Conservation (phyloP, 2,797 vertebrate genomes). For the Bucorvus abyssinicus region DNA sequence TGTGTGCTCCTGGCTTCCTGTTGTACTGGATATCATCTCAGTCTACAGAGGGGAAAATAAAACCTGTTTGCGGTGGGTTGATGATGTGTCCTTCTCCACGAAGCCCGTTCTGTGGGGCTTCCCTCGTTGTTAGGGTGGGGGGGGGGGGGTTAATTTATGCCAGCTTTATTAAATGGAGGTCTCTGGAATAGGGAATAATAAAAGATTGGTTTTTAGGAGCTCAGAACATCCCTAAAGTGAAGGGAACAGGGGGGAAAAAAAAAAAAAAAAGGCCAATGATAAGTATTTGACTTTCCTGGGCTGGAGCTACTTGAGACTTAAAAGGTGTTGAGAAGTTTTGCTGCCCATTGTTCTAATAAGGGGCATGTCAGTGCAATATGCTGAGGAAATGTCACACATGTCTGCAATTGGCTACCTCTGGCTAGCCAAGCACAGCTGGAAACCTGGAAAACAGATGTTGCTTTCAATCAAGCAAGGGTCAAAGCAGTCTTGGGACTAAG, state of each 20-base stretch:
- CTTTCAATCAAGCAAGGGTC: slow-evolving; percentile 77
- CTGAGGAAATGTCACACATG: slow-evolving; percentile 79
- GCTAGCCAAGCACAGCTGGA: slow-evolving; percentile 72
- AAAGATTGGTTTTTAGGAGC: neutral
- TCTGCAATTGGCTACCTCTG: slow-evolving; percentile 77
- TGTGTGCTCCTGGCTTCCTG: neutral
- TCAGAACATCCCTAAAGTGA: neutral
- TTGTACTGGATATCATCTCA: neutral
- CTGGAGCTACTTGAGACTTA: slow-evolving; percentile 45
- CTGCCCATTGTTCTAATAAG: slow-evolving; percentile 73
- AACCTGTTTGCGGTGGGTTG: neutral
- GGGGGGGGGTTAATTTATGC: neutral
- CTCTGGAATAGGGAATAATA: neutral
- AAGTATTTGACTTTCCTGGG: neutral
- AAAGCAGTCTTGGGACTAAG: slow-evolving; percentile 64
- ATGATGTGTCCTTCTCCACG: neutral
- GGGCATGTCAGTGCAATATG: slow-evolving; percentile 67
- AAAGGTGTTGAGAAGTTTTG: slow-evolving; percentile 72
- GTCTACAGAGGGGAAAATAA: neutral
- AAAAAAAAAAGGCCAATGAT: neutral
- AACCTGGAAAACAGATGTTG: slow-evolving; percentile 81
- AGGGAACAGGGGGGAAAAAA: too few species aligned
- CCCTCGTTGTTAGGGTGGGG: neutral
- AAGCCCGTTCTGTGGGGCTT: neutral
- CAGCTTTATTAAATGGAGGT: neutral